Evolutionary conservation across 2,113 vertebrate species (phyloP).

Genomic region (Maccullochella peelii): DNA sequence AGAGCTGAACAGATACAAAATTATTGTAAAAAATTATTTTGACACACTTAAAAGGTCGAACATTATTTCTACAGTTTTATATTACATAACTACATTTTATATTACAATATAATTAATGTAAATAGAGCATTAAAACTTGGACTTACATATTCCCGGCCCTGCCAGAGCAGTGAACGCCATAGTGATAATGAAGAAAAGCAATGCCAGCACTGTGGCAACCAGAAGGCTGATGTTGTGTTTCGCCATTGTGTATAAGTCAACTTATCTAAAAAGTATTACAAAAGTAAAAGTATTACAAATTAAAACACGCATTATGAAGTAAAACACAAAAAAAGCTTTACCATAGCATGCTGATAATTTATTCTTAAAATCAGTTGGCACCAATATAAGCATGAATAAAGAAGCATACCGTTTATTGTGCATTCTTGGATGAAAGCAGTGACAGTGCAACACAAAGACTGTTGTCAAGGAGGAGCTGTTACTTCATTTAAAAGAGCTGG

Average conservation of each 20-base stretch:
- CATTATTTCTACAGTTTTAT: neutral
- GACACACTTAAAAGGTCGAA: neutral
- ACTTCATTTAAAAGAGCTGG: neutral
- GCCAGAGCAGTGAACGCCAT: constrained; percentile 73
- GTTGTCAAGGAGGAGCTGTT: constrained; percentile 5
- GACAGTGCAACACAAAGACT: neutral
- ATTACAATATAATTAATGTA: neutral
- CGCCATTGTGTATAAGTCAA: constrained; percentile 58
- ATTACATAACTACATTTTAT: neutral
- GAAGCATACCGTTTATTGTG: neutral
- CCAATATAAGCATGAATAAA: neutral
- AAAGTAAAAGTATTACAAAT: neutral
- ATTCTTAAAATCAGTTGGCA: neutral
- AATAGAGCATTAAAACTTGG: constrained; percentile 31
- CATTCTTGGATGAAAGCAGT: neutral
- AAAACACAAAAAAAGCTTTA: neutral
- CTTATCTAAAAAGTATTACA: constrained; percentile 37
- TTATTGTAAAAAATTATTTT: neutral
- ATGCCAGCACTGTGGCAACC: constrained; percentile 55
- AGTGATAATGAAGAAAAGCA: constrained; percentile 67
- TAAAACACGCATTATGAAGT: neutral
- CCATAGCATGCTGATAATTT: neutral
- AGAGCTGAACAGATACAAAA: neutral
- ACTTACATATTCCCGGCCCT: constrained; percentile 61
- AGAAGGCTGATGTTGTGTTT: constrained; percentile 59